These are phyloP conservation scores for Neodontobutis hainanensis DNA, from an alignment of 2,113 vertebrate genomes.

Conservation along the genomic window DNA sequence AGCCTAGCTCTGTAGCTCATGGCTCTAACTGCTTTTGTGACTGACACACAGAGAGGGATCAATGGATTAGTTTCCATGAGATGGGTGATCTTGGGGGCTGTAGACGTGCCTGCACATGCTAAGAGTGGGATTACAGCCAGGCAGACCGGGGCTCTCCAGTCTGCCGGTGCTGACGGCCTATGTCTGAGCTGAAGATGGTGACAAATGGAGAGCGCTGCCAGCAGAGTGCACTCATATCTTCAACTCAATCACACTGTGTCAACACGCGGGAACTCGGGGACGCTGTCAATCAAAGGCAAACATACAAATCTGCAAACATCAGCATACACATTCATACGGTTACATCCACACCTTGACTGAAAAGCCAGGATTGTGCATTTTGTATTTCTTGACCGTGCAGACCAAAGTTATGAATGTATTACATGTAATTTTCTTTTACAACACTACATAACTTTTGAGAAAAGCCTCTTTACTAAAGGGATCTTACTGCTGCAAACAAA, in stretches of 20 bases:
- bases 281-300: constrained; percentile 36
- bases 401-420: constrained; percentile 31
- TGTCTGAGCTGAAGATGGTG: constrained; percentile 67
- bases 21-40: constrained; percentile 82
- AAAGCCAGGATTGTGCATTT: too few relatives aligned
- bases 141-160: constrained; percentile 74
- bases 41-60: constrained; percentile 82
- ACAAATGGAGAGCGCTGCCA: constrained; percentile 70
- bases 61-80: constrained; percentile 87
- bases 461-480: too few relatives aligned
- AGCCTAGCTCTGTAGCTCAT: constrained; percentile 75
- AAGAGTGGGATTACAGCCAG: constrained; percentile 80
- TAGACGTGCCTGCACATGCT: constrained; percentile 85
- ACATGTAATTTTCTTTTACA: too few relatives aligned
- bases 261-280: constrained; percentile 50
- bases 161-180: constrained; percentile 52
- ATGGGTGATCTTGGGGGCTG: constrained; percentile 72
- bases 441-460: too few relatives aligned
- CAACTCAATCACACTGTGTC: constrained; percentile 73
- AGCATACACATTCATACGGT: not conserved
- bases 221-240: constrained; percentile 60
- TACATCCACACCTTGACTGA: too few relatives aligned
- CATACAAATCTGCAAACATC: constrained; percentile 7
- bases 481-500: too few relatives aligned
- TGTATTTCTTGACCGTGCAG: constrained; percentile 24